Evolutionary conservation across 1,140 invertebrate genomes (phyloP).

Genomic region (Pseudomyrmex cubaensis): DNA sequence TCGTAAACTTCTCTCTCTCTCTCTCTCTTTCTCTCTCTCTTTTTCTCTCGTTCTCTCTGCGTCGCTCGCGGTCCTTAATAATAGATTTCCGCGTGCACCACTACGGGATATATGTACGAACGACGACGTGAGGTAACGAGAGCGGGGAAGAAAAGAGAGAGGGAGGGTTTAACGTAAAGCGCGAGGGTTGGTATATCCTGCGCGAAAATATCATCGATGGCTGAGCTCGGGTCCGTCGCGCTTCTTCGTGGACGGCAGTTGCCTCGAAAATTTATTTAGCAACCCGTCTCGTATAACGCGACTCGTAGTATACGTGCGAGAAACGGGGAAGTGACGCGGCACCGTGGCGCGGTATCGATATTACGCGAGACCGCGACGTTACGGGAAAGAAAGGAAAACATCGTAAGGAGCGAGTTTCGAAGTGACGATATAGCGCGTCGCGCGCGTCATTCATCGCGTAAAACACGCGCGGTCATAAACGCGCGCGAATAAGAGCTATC

Average conservation of each 20-base stretch:
- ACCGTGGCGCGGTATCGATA: neutral
- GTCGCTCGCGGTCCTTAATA: constrained; percentile 70
- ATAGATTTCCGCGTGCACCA: constrained; percentile 71
- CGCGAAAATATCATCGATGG: neutral
- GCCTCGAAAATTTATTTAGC: constrained; percentile 73
- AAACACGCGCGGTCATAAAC: constrained; percentile 62
- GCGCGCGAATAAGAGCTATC: constrained; percentile 1
- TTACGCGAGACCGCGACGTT: neutral
- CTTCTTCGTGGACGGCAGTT: constrained; percentile 36
- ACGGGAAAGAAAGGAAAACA: constrained; percentile 7
- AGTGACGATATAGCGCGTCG: constrained; percentile 4
- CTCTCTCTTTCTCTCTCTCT: constrained; percentile 3
- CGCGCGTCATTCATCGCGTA: constrained; percentile 38
- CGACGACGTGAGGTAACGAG: constrained; percentile 23
- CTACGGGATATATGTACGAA: constrained; percentile 18
- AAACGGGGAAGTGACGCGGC: neutral
- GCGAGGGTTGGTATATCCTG: constrained; percentile 14
- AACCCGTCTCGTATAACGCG: constrained; percentile 15
- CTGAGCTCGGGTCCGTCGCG: constrained; percentile 22
- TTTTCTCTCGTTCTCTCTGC: constrained; percentile 26
- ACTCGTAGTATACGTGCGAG: neutral
- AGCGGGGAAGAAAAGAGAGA: neutral
- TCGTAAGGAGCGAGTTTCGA: neutral
- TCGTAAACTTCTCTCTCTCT: constrained; percentile 70
- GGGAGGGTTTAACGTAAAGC: neutral